Conservation (phyloP, 2,888 invertebrate species). For the Biston stratarius region DNA sequence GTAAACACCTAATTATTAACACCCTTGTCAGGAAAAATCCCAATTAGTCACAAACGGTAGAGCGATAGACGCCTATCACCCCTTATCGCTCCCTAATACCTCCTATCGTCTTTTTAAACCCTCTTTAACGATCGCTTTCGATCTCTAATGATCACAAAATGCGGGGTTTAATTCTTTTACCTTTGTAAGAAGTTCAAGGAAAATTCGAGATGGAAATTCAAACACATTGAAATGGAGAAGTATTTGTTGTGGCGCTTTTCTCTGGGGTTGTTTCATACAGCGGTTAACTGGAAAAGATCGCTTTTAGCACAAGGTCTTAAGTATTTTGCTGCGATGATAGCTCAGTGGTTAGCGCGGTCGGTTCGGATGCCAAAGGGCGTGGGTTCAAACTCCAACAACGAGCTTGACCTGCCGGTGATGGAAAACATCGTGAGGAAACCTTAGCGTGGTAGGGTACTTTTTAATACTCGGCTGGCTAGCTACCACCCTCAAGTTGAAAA, state of each 20-base stretch:
- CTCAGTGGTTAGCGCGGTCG: too few species aligned
- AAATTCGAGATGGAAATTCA: conserved; percentile 17
- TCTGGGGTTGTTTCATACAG: too few species aligned
- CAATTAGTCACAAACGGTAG: conserved; percentile 25
- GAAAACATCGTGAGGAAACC: too few species aligned
- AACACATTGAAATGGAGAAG: background rate
- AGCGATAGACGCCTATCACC: conserved; percentile 6
- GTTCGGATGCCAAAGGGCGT: too few species aligned
- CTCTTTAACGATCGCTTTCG: conserved; percentile 14
- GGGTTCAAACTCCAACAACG: too few species aligned
- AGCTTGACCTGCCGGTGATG: too few species aligned
- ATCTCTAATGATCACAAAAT: conserved; percentile 26
- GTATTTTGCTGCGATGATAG: too few species aligned
- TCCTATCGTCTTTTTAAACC: conserved; percentile 7
- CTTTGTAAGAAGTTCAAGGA: conserved; percentile 1
- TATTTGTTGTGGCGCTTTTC: background rate
- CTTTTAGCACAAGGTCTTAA: too few species aligned
- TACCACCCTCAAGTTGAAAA: too few species aligned
- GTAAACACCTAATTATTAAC: background rate
- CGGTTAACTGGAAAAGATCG: background rate
- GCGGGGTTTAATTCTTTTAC: conserved; percentile 22
- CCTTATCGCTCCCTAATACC: conserved; percentile 5
- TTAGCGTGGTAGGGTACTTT: too few species aligned
- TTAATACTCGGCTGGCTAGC: too few species aligned
- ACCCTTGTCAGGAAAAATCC: background rate